These are phyloP conservation scores for Knipowitschia caucasica DNA, from an alignment of 2,797 vertebrate species.

Conservation along the genomic window DNA sequence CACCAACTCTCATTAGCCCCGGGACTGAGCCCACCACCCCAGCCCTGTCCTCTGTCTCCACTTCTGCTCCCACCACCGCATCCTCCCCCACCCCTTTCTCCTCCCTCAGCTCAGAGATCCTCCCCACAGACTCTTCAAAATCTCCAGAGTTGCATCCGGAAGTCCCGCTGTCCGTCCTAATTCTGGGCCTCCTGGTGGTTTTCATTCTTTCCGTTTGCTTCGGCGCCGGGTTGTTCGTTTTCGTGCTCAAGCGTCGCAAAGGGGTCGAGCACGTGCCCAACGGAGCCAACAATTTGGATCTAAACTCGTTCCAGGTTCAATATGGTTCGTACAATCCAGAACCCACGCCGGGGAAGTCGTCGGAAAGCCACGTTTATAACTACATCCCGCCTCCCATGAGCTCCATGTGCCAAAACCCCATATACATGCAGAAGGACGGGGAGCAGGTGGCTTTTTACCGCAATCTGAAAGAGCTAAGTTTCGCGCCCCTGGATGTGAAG, in stretches of 20 bases:
- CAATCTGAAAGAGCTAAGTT: conserved; percentile 90
- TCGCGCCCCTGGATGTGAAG: conserved; percentile 80
- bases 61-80: conserved; percentile 22
- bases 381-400: conserved; percentile 92
- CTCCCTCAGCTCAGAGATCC: conserved; percentile 56
- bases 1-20: conserved; percentile 78
- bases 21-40: conserved; percentile 70
- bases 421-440: conserved; percentile 96
- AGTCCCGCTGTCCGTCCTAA: conserved; percentile 94
- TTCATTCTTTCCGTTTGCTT: conserved; percentile 97
- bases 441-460: conserved; percentile 91
- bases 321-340: conserved; percentile 90
- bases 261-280: conserved; percentile 82
- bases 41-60: conserved; percentile 19
- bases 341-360: conserved; percentile 78
- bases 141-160: conserved; percentile 87
- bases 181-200: conserved; percentile 93
- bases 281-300: conserved; percentile 86
- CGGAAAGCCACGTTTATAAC: conserved; percentile 91
- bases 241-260: conserved; percentile 93
- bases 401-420: conserved; percentile 98
- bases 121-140: conserved; percentile 81
- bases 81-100: conserved; percentile 33
- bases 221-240: conserved; percentile 94
- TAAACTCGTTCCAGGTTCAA: conserved; percentile 93